Evolutionary conservation across 2,888 invertebrate genomes (phyloP).

Genomic region (Microplitis manilae): DNA sequence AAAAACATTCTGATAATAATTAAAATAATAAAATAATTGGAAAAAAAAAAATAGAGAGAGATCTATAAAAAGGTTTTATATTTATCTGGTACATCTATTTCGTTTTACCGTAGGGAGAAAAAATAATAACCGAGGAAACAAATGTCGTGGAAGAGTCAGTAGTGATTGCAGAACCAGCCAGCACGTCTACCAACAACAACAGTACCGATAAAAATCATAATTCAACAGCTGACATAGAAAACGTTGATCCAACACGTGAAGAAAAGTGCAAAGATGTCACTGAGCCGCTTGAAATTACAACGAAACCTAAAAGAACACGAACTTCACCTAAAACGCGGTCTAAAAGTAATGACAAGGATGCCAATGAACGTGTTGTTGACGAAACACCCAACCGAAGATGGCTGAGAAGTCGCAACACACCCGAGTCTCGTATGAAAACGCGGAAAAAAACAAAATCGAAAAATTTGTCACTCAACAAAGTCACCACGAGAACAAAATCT

Average conservation of each 20-base stretch:
- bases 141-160: constrained; percentile 52
- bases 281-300: constrained; percentile 51
- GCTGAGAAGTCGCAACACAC: constrained; percentile 46
- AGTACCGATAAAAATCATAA: constrained; percentile 66
- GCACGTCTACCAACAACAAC: constrained; percentile 57
- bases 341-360: constrained; percentile 26
- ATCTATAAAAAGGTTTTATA: constrained; percentile 14
- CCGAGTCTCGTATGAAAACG: constrained; percentile 22
- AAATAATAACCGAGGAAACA: constrained; percentile 31
- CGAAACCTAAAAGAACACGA: constrained; percentile 43
- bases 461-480: constrained; percentile 37
- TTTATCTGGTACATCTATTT: constrained; percentile 56
- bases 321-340: constrained; percentile 26
- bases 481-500: constrained; percentile 36
- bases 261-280: constrained; percentile 54
- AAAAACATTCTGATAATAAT: not conserved
- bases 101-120: constrained; percentile 42
- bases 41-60: constrained; percentile 8
- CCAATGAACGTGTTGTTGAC: not conserved
- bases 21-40: not conserved
- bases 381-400: constrained; percentile 46
- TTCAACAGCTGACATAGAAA: constrained; percentile 45
- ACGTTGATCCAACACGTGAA: constrained; percentile 50
- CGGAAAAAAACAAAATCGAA: constrained; percentile 21
- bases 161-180: constrained; percentile 28